Conservation (phyloP, 2,113 vertebrate genomes). For the Trochalopteron elliotii region DNA sequence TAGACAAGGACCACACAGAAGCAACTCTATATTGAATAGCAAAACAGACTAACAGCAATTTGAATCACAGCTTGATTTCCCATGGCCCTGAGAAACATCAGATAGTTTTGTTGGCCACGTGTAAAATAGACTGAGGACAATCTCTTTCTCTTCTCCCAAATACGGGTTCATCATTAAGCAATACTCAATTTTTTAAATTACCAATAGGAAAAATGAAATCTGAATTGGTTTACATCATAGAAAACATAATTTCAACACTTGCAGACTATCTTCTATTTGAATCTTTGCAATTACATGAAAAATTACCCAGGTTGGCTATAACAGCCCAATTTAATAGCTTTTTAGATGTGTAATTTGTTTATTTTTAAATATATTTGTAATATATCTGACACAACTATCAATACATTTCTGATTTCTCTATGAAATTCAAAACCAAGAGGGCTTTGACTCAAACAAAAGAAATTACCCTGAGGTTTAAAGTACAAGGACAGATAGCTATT, state of each 20-base stretch:
- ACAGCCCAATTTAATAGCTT: background rate
- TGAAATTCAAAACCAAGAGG: background rate
- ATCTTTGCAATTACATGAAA: background rate
- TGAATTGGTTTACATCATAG: background rate
- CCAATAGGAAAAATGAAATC: background rate
- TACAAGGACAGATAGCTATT: constrained; percentile 3
- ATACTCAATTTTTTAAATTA: background rate
- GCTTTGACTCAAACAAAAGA: background rate
- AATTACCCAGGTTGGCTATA: background rate
- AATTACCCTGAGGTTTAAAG: background rate
- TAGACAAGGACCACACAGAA: background rate
- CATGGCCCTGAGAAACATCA: background rate
- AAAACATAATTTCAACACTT: background rate
- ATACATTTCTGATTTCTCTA: background rate
- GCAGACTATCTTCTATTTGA: background rate
- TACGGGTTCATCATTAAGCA: background rate
- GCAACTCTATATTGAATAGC: background rate
- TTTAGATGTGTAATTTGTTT: background rate
- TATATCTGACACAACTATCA: background rate
- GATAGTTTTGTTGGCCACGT: background rate
- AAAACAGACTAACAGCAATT: background rate
- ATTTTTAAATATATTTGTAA: background rate
- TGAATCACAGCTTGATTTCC: background rate
- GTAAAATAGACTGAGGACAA: background rate
- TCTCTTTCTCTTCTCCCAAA: background rate